These are phyloP conservation scores for Pteronura brasiliensis DNA, from an alignment of 2,113 vertebrate genomes.

Conservation along the genomic window DNA sequence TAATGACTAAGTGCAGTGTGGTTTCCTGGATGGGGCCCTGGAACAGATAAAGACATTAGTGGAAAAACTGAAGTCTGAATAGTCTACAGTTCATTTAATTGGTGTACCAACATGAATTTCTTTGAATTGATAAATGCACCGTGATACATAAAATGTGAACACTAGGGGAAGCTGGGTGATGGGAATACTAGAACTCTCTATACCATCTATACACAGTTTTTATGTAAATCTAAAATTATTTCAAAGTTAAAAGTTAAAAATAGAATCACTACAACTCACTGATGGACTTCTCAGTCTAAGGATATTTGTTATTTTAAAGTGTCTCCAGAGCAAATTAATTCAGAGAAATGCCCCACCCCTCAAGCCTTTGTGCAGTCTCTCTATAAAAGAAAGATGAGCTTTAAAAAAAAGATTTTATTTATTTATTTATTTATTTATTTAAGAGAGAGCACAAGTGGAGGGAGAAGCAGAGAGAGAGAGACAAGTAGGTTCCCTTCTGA, in stretches of 20 bases:
- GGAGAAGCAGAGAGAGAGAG: neutral
- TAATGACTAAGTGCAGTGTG: neutral
- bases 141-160: neutral
- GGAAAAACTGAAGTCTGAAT: neutral
- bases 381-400: neutral
- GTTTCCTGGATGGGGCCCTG: neutral
- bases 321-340: slow-evolving; percentile 7
- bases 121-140: neutral
- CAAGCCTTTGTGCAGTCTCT: neutral
- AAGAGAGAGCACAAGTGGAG: neutral
- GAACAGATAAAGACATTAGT: neutral
- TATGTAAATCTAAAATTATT: slow-evolving; percentile 9
- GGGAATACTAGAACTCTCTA: neutral
- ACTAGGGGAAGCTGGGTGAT: neutral
- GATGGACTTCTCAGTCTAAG: neutral
- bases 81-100: neutral
- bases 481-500: neutral
- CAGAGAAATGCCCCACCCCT: neutral
- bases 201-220: neutral
- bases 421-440: neutral
- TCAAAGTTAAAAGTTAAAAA: neutral
- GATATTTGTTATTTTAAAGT: slow-evolving; percentile 23
- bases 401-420: too few relatives aligned
- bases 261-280: neutral
- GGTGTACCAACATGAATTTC: neutral